phyloP scores from a whole-genome alignment of 2,797 vertebrate species.

The Erethizon dorsatum region DNA sequence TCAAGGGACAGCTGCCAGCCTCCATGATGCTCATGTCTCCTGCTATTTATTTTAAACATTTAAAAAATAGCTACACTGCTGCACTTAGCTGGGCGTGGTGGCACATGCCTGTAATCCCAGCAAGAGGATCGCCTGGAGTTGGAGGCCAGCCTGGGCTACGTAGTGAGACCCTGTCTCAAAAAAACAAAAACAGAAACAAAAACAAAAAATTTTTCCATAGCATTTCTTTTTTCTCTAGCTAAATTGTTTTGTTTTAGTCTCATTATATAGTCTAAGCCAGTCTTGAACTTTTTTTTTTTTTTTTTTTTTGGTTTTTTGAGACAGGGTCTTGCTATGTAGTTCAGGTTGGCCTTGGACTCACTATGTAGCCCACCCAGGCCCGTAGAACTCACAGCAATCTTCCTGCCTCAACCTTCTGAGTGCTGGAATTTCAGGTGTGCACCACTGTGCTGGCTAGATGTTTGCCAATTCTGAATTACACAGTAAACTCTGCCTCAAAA shows the following conservation, averaged over 20 bases:
- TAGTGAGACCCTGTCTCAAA: background rate
- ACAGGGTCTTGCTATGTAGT: background rate
- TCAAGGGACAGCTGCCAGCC: conserved; percentile 41
- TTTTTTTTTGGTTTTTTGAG: background rate
- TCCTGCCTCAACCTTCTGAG: background rate
- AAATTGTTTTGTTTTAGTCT: background rate
- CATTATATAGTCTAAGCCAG: background rate
- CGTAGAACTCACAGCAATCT: background rate
- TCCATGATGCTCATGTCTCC: conserved; percentile 19
- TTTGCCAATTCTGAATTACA: background rate
- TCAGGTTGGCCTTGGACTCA: background rate
- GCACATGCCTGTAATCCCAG: background rate
- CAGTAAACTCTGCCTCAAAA: background rate
- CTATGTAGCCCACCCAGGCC: background rate
- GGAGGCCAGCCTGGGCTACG: background rate
- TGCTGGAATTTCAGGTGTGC: background rate
- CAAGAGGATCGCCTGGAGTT: background rate
- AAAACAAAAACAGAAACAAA: background rate
- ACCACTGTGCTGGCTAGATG: background rate
- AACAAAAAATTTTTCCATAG: background rate
- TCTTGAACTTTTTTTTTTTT: background rate
- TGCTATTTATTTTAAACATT: conserved; percentile 40
- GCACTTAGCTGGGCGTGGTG: background rate
- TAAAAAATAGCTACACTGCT: conserved; percentile 11
- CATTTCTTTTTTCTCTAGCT: background rate